These are phyloP conservation scores for Lottia gigantea DNA, from an alignment of 2,888 invertebrate species.

Conservation along the genomic window DNA sequence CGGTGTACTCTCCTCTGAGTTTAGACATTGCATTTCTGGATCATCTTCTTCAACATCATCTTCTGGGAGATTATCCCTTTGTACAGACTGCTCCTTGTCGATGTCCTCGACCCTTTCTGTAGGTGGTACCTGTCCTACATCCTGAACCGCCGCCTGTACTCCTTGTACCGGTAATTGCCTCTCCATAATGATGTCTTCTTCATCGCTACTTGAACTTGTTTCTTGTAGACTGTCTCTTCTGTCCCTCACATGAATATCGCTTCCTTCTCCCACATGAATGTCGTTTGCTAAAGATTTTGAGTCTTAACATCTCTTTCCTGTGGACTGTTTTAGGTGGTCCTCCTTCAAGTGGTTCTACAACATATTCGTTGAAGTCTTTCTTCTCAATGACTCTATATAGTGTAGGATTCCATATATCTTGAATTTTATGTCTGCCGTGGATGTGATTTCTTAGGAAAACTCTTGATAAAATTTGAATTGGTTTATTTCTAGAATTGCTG, in stretches of 20 bases:
- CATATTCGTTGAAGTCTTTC: neutral
- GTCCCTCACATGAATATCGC: neutral
- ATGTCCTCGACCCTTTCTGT: conserved; percentile 3
- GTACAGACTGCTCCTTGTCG: neutral
- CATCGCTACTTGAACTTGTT: no score
- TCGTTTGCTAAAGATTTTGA: no score
- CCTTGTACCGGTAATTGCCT: neutral
- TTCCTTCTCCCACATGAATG: no score
- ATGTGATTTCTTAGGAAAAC: neutral
- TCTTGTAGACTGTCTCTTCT: no score
- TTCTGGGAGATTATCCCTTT: neutral
- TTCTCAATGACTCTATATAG: neutral
- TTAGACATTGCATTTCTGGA: no score
- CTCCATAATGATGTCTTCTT: no score
- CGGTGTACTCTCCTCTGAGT: no score
- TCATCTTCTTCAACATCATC: neutral
- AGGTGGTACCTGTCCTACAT: neutral
- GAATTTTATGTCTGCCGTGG: neutral
- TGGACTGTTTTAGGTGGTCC: no score
- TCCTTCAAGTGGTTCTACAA: neutral
- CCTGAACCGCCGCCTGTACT: neutral
- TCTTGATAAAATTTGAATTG: neutral
- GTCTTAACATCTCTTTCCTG: neutral
- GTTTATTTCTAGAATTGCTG: neutral
- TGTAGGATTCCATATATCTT: neutral